Evolutionary conservation across 2,888 invertebrate genomes (phyloP), one percentile per base, ranked within the genome.

Genomic region (Catocala fraxini): DNA sequence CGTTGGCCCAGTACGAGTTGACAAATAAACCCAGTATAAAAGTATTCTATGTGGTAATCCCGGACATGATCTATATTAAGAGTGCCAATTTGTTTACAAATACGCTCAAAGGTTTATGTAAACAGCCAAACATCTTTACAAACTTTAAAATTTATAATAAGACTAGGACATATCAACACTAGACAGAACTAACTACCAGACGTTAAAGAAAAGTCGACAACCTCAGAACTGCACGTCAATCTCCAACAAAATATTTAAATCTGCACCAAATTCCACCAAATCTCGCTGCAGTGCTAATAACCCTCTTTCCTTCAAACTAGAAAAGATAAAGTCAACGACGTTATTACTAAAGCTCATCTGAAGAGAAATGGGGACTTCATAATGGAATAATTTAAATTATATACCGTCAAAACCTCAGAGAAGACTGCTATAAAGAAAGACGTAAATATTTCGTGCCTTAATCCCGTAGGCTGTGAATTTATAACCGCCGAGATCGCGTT

Each of bases 351-450:
- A 68, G 65, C 70, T 70, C 70, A 71, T 67, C 67, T 71, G 49
- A 67, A 68, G 59, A 71, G 67, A 71, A 80, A 78, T 74, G 79
- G 80, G 69, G 77, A 80, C 81, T 80, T 77, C 80, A 80, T 87
- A 86, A 88, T 88, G 84, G 83, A 88, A 88, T 89, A 88, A 89
- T 88, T 89, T 88, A 84, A 89, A 87, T 87, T 86, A 86, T 86
- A 87, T 87, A 82, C 86, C 89, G 83, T 77, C 75, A 75, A 79
- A 84, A 84, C 78, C 83, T 79, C 79, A 71, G 75, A 75, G 83
- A 74, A 81, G 73, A 76, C 83, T 80, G 85, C 83, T 89, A 89
- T 90, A 89, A 89, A 89, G 86, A 84, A 86, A 83, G 84, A 82
- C 80, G 80, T 80, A 80, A 84, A 83, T 83, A 84, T 77, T 81